phyloP scores from a whole-genome alignment of 2,113 vertebrate species.

The Argyrosomus japonicus region DNA sequence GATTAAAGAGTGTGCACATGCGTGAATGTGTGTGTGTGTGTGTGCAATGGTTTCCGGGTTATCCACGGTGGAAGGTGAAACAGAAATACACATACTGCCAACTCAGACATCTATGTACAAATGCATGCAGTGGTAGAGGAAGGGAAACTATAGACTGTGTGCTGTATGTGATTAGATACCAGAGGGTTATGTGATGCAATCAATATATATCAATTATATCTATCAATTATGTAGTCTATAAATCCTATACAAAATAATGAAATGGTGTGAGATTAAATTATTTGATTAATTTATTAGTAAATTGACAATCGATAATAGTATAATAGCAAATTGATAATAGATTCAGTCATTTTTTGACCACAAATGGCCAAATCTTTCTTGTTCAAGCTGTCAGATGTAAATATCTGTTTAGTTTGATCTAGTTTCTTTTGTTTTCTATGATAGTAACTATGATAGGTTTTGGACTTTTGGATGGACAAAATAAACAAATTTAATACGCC shows the following conservation, averaged over 20 bases:
- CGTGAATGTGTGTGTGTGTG: background rate
- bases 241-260: background rate
- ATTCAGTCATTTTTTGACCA: background rate
- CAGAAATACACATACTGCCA: background rate
- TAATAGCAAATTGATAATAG: background rate
- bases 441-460: background rate
- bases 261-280: background rate
- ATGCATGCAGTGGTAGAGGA: background rate
- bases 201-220: background rate
- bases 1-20: slow-evolving; percentile 64
- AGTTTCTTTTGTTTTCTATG: background rate
- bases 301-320: background rate
- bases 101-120: background rate
- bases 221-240: too few species aligned
- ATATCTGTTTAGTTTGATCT: background rate
- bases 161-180: background rate
- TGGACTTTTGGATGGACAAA: background rate
- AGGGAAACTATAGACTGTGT: background rate
- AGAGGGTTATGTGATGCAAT: background rate
- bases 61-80: slow-evolving; percentile 11
- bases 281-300: background rate
- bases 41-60: slow-evolving; percentile 14
- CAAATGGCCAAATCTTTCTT: background rate
- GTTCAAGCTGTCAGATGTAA: background rate
- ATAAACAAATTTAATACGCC: background rate